Evolutionary conservation across 2,888 invertebrate genomes (phyloP), one percentile per base, ranked within the genome.

Genomic region (Laspeyria flexula): DNA sequence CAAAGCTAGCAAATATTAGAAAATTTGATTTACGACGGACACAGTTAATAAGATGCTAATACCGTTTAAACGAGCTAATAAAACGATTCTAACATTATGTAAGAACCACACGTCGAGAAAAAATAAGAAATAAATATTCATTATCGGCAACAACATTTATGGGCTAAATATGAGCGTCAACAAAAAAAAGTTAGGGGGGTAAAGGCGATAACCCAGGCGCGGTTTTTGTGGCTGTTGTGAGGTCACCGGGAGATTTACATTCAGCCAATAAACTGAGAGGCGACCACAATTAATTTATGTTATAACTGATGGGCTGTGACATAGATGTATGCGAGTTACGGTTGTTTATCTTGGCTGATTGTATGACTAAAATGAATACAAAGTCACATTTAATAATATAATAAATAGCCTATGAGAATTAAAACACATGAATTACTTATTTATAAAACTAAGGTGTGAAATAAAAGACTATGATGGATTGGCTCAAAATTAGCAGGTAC

Each of bases 161-260:
- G 53, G 61, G 52, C 61, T 53, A 56, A 59, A 67, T 53, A 55
- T 47, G 55, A 65, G 60, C 57, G 65, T 59, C 64, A 65, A 43
- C 45, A 55, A 70, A 63, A 65, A 65, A 60, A 64, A 49, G 54
- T 50, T 49, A 60, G 48, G 66, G 58, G 62, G 59, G 65, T n/a
- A n/a, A 60, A 66, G 43, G 57, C 69, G 76, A 79, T 77, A 79
- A 75, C 69, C 71, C 60, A 54, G 61, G 60, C 60, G 60, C 55
- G 65, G 66, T 70, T 71, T 71, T 60, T 68, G 63, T 58, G 50
- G 53, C 54, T 55, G 45, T 50, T 57, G 55, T 65, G 75, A 75
- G 70, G 78, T 77, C 76, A 72, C 65, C 55, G 55, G 59, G 60
- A 68, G 63, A 72, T 77, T 79, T 71, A 72, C 70, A 75, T 73